Percentiles rank a stretch among this genome's conserved stretches.
Evolutionary conservation across 2,113 vertebrate genomes (phyloP).

Genomic region (Anolis carolinensis): DNA sequence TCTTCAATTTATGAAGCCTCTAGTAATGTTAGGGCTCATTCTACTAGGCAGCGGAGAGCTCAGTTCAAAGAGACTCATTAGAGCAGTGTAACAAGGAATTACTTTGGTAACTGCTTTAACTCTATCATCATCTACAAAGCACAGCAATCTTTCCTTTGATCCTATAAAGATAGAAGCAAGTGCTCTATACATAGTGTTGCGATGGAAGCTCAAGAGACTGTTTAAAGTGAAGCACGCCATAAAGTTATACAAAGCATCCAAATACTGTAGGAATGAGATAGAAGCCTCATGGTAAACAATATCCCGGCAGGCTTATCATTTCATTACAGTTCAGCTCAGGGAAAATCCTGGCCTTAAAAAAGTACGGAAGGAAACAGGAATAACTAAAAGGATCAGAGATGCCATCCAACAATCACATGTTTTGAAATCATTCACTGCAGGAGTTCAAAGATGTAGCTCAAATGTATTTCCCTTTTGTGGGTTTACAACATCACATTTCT

Average conservation of each 20-base stretch:
- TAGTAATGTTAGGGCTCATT: constrained; percentile 56
- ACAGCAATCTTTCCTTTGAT: constrained; percentile 71
- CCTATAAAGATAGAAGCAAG: constrained; percentile 59
- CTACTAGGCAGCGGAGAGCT: constrained; percentile 61
- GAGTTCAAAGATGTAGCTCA: not conserved
- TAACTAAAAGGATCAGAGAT: not conserved
- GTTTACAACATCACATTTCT: not conserved
- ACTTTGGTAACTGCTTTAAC: constrained; percentile 72
- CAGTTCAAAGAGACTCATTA: constrained; percentile 71
- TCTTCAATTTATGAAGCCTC: constrained; percentile 64
- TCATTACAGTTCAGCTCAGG: constrained; percentile 44
- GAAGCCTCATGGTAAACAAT: constrained; percentile 60
- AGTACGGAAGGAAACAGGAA: not conserved
- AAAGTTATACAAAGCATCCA: constrained; percentile 58
- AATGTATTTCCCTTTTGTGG: not conserved
- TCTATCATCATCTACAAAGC: constrained; percentile 72
- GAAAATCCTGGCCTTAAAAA: constrained; percentile 24
- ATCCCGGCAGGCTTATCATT: constrained; percentile 25
- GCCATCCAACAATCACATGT: not conserved
- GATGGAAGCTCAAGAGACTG: constrained; percentile 55
- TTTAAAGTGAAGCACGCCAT: constrained; percentile 60
- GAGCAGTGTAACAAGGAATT: constrained; percentile 63
- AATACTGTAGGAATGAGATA: constrained; percentile 48
- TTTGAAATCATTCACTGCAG: not conserved
- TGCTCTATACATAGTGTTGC: constrained; percentile 52